Base-by-base conservation (phyloP, 2,888 invertebrate genomes). In the Drosophila siamana region DNA sequence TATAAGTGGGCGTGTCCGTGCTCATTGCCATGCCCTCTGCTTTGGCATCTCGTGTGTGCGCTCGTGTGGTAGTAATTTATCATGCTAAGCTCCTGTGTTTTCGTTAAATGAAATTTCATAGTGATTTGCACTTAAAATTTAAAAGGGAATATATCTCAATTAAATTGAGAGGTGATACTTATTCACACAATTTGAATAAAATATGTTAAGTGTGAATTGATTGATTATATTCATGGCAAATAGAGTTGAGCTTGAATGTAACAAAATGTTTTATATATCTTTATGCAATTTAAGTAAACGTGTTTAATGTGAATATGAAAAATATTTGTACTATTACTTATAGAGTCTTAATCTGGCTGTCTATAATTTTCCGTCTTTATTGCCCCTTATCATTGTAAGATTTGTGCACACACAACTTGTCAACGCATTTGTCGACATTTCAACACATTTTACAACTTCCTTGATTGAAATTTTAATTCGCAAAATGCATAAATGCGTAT, bases 21-120 rank as follows among this genome's bases (percentile, higher is more conserved):
- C n/a, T 33, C 33, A 33, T n/a, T 13, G 28, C 9, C 50, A 13
- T 40, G 43, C 22, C 44, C 22, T 11, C 33, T 33, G 11, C n/a
- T 28, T 9, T n/a, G 24, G 16, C 6, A 13, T 26, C 43, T 52
- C 61, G 48, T 54, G 52, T 74, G 82, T 64, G 71, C 85, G 51
- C 61, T 71, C 64, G 16, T 52, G 63, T 62, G 71, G 50, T 56
- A 11, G 52, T 73, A 79, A 86, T 82, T 82, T 75, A 69, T 75
- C 72, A 70, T 60, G 59, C 15, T 56, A 7, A 38, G 19, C 28
- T 46, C 11, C 13, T n/a, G 51, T 63, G 11, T 44, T 36, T 6
- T 30, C 50, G 33, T 55, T 30, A 33, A 51, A 69, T 30, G 33
- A 15, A 60, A 60, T 41, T 69, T 59, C 5, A 9, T 6, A 19